Percentiles rank a stretch among this genome's conserved stretches.
phyloP scores from a whole-genome alignment of 2,113 vertebrate genomes.

The Phrynocephalus versicolor region DNA sequence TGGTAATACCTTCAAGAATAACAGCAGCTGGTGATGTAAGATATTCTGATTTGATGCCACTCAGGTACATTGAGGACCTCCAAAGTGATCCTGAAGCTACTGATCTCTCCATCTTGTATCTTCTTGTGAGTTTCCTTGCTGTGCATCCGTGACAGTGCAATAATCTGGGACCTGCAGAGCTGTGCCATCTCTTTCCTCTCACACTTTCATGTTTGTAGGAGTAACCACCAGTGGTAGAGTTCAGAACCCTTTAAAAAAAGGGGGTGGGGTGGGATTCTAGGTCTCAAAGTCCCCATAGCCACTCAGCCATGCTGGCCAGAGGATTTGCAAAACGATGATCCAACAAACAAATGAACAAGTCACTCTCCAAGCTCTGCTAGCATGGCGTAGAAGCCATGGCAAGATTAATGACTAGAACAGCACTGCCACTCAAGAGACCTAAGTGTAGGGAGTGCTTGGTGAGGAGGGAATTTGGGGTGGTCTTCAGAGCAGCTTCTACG shows the following conservation, averaged over 20 bases:
- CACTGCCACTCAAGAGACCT: not conserved
- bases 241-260: too few relatives aligned
- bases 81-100: not conserved
- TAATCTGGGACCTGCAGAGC: not conserved
- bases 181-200: not conserved
- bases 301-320: too few relatives aligned
- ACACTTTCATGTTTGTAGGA: not conserved
- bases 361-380: too few relatives aligned
- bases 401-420: not conserved
- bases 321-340: too few relatives aligned
- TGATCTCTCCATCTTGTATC: not conserved
- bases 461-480: too few relatives aligned
- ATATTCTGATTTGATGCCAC: not conserved
- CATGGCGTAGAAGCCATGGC: not conserved
- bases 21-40: too few relatives aligned
- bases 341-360: too few relatives aligned
- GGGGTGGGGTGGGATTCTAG: too few relatives aligned
- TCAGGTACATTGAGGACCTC: not conserved
- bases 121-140: not conserved
- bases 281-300: too few relatives aligned
- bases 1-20: not conserved
- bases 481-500: not conserved
- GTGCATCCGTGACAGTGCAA: not conserved
- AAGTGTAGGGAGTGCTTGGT: not conserved
- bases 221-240: not conserved